phyloP scores from a whole-genome alignment of 2,113 vertebrate genomes.

The Penelope pileata region DNA sequence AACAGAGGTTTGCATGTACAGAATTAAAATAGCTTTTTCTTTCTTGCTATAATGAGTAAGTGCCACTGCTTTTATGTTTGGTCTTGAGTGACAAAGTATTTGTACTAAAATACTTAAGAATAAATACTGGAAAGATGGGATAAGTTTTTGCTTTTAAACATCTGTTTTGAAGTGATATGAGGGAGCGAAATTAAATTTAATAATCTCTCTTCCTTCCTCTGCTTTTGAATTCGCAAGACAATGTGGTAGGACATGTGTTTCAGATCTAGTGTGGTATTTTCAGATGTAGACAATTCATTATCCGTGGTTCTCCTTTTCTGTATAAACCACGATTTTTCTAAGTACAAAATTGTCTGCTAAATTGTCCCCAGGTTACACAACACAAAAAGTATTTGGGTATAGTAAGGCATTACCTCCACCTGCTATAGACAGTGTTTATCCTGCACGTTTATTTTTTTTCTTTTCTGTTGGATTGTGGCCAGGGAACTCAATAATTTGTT shows the following conservation, averaged over 20 bases:
- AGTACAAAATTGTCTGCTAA: slow-evolving; percentile 41
- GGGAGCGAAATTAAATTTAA: slow-evolving; percentile 68
- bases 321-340: slow-evolving; percentile 59
- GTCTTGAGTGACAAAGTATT: slow-evolving; percentile 12
- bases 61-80: neutral
- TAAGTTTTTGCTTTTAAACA: slow-evolving; percentile 63
- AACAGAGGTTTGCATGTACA: neutral
- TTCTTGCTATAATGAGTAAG: neutral
- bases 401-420: slow-evolving; percentile 53
- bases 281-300: slow-evolving; percentile 71
- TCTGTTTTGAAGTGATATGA: slow-evolving; percentile 70
- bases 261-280: slow-evolving; percentile 68
- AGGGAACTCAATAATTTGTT: slow-evolving; percentile 6
- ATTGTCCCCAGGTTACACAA: slow-evolving; percentile 63
- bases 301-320: slow-evolving; percentile 64
- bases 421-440: slow-evolving; percentile 51
- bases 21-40: neutral
- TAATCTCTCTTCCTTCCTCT: slow-evolving; percentile 71
- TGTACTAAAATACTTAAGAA: slow-evolving; percentile 30
- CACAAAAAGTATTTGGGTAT: slow-evolving; percentile 42
- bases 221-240: slow-evolving; percentile 64
- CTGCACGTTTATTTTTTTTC: slow-evolving; percentile 37
- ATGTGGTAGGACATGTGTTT: slow-evolving; percentile 63
- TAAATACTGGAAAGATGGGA: slow-evolving; percentile 34
- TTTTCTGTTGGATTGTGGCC: slow-evolving; percentile 7